Conservation (phyloP, 2,888 invertebrate species). For the Heliconius hortense region DNA sequence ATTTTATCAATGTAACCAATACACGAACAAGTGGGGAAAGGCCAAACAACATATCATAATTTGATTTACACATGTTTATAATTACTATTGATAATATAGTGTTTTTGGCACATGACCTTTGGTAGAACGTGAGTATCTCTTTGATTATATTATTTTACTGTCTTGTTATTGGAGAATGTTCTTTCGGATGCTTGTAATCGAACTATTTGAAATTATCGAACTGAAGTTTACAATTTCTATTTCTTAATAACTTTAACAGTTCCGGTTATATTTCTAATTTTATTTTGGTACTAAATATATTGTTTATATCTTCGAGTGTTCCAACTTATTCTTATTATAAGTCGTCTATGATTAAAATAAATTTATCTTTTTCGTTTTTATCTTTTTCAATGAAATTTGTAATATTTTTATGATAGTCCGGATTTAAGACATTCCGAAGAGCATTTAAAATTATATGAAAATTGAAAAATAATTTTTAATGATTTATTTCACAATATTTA, state of each 20-base stretch:
- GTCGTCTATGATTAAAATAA: no score
- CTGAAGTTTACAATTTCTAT: background rate
- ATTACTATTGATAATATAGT: constrained; percentile 34
- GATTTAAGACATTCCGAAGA: background rate
- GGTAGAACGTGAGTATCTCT: constrained; percentile 30
- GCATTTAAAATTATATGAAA: background rate
- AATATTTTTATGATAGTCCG: background rate
- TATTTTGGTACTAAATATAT: no score
- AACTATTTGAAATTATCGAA: background rate
- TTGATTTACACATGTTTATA: constrained; percentile 38
- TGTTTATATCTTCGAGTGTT: no score
- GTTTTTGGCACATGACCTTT: constrained; percentile 43
- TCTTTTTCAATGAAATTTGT: background rate
- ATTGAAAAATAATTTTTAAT: no score
- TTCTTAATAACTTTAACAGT: background rate
- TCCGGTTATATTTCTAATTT: background rate
- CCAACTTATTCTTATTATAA: no score
- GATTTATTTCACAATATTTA: background rate
- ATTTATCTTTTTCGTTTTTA: no score
- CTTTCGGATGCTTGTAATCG: background rate
- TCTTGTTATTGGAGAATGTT: constrained; percentile 20
- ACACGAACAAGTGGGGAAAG: constrained; percentile 32
- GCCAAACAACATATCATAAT: constrained; percentile 35
- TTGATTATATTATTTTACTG: constrained; percentile 21
- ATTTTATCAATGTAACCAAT: constrained; percentile 27